Evolutionary conservation across 1,140 invertebrate species (phyloP).

Genomic region (Lamellibrachia luymesi): DNA sequence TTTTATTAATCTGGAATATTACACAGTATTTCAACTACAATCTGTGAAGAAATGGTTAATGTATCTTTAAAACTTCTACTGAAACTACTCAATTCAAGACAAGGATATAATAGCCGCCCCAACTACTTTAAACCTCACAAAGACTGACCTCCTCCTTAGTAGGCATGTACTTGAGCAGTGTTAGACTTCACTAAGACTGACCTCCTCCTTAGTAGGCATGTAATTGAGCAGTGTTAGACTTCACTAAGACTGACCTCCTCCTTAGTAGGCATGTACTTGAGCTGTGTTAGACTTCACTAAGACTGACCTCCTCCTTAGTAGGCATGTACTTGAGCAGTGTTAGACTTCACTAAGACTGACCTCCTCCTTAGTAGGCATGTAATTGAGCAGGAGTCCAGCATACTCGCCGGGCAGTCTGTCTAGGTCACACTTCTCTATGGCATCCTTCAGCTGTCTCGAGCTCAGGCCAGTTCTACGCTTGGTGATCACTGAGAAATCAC

Average conservation of each 20-base stretch:
- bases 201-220: conserved; percentile 33
- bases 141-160: conserved; percentile 28
- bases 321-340: background rate
- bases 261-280: conserved; percentile 32
- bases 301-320: conserved; percentile 28
- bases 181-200: background rate
- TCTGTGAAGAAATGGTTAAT: too few relatives aligned
- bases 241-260: conserved; percentile 26
- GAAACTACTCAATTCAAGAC: too few relatives aligned
- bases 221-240: conserved; percentile 24
- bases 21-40: too few relatives aligned
- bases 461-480: conserved; percentile 24
- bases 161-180: too few relatives aligned
- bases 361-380: conserved; percentile 32
- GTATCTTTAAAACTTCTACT: too few relatives aligned
- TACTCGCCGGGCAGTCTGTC: conserved; percentile 21
- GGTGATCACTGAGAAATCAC: conserved; percentile 28
- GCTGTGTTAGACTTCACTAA: background rate
- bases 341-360: conserved; percentile 1
- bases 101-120: too few relatives aligned
- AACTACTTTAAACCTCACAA: too few relatives aligned
- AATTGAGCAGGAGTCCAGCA: conserved; percentile 30
- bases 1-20: too few relatives aligned
- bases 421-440: conserved; percentile 24
- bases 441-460: conserved; percentile 18